Conservation (phyloP, 92 coral and sea anemone genomes). For the Galaxea fascicularis region DNA sequence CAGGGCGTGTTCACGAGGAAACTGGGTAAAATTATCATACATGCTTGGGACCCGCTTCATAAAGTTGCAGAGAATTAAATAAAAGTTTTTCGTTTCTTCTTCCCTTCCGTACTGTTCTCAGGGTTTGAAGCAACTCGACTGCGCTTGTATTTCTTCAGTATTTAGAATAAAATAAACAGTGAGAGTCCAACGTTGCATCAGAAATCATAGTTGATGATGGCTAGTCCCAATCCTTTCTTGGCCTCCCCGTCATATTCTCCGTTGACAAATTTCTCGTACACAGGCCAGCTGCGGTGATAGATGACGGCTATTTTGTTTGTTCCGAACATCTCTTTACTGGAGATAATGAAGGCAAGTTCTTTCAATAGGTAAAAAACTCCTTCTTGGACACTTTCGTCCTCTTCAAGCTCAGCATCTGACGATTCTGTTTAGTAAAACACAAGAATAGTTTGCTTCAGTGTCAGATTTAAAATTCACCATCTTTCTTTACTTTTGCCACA, state of each 20-base stretch:
- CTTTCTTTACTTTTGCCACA: not conserved
- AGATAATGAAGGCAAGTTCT: conserved; percentile 73
- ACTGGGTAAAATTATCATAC: not conserved
- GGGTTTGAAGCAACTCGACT: not conserved
- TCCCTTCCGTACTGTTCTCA: not conserved
- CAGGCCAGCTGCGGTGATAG: conserved; percentile 76
- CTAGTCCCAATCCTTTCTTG: conserved; percentile 72
- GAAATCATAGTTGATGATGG: conserved; percentile 44
- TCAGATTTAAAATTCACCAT: not conserved
- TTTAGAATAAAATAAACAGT: no score
- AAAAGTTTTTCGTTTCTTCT: not conserved
- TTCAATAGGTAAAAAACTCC: conserved; percentile 69
- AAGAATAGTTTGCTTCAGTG: not conserved
- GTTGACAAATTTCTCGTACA: conserved; percentile 76
- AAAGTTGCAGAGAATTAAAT: not conserved
- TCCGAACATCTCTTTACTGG: conserved; percentile 70
- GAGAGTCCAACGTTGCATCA: no score
- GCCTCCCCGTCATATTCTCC: conserved; percentile 76
- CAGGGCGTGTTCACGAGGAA: not conserved
- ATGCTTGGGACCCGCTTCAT: not conserved
- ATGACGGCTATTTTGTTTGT: conserved; percentile 72
- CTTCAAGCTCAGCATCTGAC: conserved; percentile 55
- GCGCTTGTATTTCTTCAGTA: no score
- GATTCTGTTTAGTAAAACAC: conserved; percentile 9
- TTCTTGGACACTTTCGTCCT: conserved; percentile 75